Base-by-base conservation (phyloP, 2,113 vertebrate species). In the Alexandromys fortis region DNA sequence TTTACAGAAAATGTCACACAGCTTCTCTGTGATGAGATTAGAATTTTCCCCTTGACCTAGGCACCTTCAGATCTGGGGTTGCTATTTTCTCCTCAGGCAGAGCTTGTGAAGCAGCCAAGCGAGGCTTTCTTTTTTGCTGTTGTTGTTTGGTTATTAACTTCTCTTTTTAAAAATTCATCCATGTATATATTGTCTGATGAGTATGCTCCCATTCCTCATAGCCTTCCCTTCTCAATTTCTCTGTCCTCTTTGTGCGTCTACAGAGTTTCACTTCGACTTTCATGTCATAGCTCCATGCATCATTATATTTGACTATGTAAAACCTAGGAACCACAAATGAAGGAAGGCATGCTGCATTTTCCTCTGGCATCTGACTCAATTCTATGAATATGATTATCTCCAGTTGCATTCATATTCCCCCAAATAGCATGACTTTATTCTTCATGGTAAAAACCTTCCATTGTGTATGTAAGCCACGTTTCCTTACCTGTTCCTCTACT, bases 11-110 rank as follows among this genome's bases (percentile, higher is more conserved):
- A 79, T 30, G 21, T 89, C 45, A 95, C 24, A 35, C 0, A 42
- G 45, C 73, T 73, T 42, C 33, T 52, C 61, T 92, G 28, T 73
- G 35, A 73, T 63, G 90, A 42, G 87, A 12, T 67, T 97, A 45
- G 47, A 45, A 68, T 68, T 52, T 79, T 35, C 19, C 35, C 76
- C 28, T 96, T 95, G 61, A 63, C 35, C 14, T 92, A 33, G 26
- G 52, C 89, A 47, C 95, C 26, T 97, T 52, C 35, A 96, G 47
- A 85, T 89, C 65, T 86, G 21, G 28, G 28, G 21, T 78, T 81
- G 49, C 73, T 77, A 72, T 95, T 49, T 87, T 30, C 72, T 78
- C 33, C 67, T 78, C 30, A 68, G 13, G 33, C n/a, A 16, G 81
- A 38, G n/a, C 45, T 61, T 89, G 22, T 76, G 52, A 42, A 63